Evolutionary conservation across 1,140 invertebrate species (phyloP), one percentile per base, ranked within the genome.

Genomic region (Oncopeltus fasciatus): DNA sequence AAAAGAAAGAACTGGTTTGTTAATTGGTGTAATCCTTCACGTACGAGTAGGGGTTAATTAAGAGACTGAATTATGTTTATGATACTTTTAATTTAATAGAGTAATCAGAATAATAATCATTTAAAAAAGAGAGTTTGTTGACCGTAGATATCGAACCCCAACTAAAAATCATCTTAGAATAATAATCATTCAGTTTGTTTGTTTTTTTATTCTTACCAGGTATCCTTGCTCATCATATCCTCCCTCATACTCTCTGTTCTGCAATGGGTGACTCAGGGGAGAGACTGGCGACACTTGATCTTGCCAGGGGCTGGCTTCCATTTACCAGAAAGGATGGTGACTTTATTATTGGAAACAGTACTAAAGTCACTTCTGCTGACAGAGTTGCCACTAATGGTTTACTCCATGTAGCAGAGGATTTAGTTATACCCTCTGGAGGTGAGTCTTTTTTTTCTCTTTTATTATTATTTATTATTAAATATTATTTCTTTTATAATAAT

Each of bases 341-440:
- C 31, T 75, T 75, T 63, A 27, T 81, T 2, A 51, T 69, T 2
- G 47, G 66, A 24, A 74, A 78, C 14, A 69, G 78, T 43, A 71
- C 70, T 29, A 71, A 76, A 61, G 69, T 79, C 49, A 67, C 75
- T n/a, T 68, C 66, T 1, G 69, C 70, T 26, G 79, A 82, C 65
- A 70, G 77, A 51, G 72, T 82, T 64, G 78, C 72, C 0, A 78
- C 75, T 8, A 82, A 82, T 70, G 81, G 81, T 11, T 77, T 82
- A 21, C 60, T 82, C 31, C 76, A 81, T 68, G 68, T 77, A 14
- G 74, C 81, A 33, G 77, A 81, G 65, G 71, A 71, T 9, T 75
- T 81, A 3, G 64, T 81, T 4, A 70, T 79, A 29, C 77, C 79
- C 16, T 73, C 78, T 57, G 73, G 76, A 61, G 76, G 77, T 77